Evolutionary conservation across 2,797 vertebrate species (phyloP).

Genomic region (Carcharodon carcharias): DNA sequence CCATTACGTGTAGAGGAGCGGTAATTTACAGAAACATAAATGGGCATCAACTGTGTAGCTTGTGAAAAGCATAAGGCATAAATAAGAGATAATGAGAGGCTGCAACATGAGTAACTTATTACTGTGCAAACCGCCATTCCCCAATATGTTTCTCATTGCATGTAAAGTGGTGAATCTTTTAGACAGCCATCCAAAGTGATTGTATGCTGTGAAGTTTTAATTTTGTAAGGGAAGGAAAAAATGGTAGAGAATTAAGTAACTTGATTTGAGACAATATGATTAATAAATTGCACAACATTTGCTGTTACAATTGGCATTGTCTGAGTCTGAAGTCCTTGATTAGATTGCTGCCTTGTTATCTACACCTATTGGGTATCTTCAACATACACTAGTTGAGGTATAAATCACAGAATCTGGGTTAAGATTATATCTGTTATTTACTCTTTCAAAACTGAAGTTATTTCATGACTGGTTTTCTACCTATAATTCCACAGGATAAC

Average conservation of each 20-base stretch:
- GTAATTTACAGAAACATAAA: neutral
- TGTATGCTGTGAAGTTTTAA: neutral
- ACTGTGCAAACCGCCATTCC: neutral
- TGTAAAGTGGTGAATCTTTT: neutral
- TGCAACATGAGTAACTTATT: neutral
- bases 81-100: neutral
- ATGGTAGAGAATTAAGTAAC: neutral
- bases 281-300: neutral
- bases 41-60: neutral
- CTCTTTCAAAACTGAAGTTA: neutral
- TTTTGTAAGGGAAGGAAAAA: neutral
- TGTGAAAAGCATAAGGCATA: neutral
- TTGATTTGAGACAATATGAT: neutral
- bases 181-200: neutral
- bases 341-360: slow-evolving; percentile 2
- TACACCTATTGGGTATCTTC: neutral
- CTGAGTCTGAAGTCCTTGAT: neutral
- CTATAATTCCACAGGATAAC: too few species aligned
- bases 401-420: neutral
- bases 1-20: neutral
- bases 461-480: neutral
- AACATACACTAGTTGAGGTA: neutral
- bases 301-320: neutral
- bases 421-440: neutral
- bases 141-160: neutral